Conservation (phyloP, 2,888 invertebrate species). For the Mallateleia sp. region DNA sequence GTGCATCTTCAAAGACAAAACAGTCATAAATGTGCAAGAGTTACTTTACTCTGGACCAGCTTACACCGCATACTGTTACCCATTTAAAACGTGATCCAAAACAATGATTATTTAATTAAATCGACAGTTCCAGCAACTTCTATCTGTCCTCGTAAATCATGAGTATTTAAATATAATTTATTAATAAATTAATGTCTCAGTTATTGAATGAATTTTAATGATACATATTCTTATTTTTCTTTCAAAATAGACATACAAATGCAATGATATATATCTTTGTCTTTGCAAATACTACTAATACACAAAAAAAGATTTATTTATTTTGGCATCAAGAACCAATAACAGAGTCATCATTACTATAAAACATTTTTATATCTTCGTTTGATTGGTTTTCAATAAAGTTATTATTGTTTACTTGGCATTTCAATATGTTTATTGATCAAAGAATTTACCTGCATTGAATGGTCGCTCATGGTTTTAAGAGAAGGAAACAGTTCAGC, state of each 20-base stretch:
- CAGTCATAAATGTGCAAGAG: slow-evolving; percentile 90
- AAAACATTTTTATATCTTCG: not conserved
- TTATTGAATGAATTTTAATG: not conserved
- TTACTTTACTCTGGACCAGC: slow-evolving; percentile 91
- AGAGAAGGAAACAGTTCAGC: slow-evolving; percentile 94
- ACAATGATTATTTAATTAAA: not conserved
- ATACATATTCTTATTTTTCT: not conserved
- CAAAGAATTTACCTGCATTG: slow-evolving; percentile 92
- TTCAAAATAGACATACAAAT: too few species aligned
- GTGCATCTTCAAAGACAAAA: slow-evolving; percentile 91
- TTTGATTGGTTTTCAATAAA: too few species aligned
- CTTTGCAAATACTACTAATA: too few species aligned
- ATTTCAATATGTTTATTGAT: not conserved
- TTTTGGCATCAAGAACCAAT: too few species aligned
- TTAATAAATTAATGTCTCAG: not conserved
- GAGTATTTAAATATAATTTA: not conserved
- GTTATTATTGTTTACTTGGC: too few species aligned
- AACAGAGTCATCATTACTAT: too few species aligned
- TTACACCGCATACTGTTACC: slow-evolving; percentile 91
- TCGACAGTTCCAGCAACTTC: not conserved
- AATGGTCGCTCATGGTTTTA: slow-evolving; percentile 93
- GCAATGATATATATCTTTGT: too few species aligned
- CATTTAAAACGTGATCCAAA: slow-evolving; percentile 41
- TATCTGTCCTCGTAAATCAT: not conserved
- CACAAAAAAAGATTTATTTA: too few species aligned